Evolutionary conservation across 1,140 invertebrate species (phyloP).

Genomic region (Musca domestica): DNA sequence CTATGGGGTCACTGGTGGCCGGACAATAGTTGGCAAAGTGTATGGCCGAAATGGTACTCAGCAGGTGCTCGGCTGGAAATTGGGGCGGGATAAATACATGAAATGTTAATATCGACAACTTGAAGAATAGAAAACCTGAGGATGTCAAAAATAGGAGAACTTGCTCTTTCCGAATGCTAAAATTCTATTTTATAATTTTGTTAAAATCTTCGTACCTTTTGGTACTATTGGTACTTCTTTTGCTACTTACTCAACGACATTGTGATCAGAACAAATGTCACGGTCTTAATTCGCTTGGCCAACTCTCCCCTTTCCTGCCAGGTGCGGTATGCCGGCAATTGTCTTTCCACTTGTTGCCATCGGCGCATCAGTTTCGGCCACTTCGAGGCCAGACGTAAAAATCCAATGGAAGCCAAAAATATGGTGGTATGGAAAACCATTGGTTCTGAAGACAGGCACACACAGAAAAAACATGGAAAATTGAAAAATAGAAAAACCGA

Average conservation of each 20-base stretch:
- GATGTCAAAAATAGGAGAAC: too few species aligned
- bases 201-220: too few species aligned
- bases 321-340: slow-evolving; percentile 31
- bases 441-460: slow-evolving; percentile 36
- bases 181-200: too few species aligned
- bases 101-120: too few species aligned
- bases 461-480: too few species aligned
- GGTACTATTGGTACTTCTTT: too few species aligned
- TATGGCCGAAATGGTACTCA: slow-evolving; percentile 45
- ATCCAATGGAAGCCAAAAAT: slow-evolving; percentile 32
- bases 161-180: too few species aligned
- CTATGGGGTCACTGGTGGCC: slow-evolving; percentile 34
- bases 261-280: slow-evolving; percentile 34
- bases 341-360: slow-evolving; percentile 39
- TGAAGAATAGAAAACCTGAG: too few species aligned
- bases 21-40: slow-evolving; percentile 42
- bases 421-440: slow-evolving; percentile 41
- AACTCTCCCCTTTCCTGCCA: slow-evolving; percentile 30
- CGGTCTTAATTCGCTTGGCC: slow-evolving; percentile 28
- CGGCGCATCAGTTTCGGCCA: slow-evolving; percentile 44
- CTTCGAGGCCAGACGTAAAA: slow-evolving; percentile 35
- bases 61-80: slow-evolving; percentile 42
- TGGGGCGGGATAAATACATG: too few species aligned
- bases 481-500: background rate
- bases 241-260: slow-evolving; percentile 35